These are phyloP conservation scores for Phylloscopus collybita DNA, from an alignment of 2,797 vertebrate genomes.

Conservation along the genomic window DNA sequence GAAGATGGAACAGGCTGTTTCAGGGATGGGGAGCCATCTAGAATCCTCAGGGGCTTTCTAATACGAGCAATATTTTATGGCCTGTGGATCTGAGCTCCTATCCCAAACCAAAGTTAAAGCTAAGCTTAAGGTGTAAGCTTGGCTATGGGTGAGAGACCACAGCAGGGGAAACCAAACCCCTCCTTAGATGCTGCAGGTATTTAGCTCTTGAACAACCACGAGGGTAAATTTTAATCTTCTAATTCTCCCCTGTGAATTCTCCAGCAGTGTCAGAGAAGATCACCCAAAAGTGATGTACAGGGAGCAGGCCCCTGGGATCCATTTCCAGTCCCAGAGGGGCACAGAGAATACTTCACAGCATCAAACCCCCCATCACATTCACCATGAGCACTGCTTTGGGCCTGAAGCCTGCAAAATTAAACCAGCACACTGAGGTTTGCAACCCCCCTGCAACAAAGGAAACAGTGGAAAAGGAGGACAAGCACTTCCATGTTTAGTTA, in stretches of 20 bases:
- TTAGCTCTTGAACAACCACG: neutral
- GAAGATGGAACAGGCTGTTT: neutral
- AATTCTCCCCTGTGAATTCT: neutral
- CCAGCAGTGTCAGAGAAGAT: neutral
- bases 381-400: neutral
- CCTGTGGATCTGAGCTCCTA: neutral
- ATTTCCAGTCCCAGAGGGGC: neutral
- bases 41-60: neutral
- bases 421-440: neutral
- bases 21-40: neutral
- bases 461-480: neutral
- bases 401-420: neutral
- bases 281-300: neutral
- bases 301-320: neutral
- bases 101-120: neutral
- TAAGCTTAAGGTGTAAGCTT: neutral
- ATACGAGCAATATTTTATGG: neutral
- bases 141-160: neutral
- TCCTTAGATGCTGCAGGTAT: neutral
- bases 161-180: neutral
- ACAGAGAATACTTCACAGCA: accelerated
- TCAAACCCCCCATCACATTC: neutral
- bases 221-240: neutral
- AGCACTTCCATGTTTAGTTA: neutral
- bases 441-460: neutral